Evolutionary conservation across 2,888 invertebrate species (phyloP), one percentile per base, ranked within the genome.

Genomic region (Oligia latruncula): DNA sequence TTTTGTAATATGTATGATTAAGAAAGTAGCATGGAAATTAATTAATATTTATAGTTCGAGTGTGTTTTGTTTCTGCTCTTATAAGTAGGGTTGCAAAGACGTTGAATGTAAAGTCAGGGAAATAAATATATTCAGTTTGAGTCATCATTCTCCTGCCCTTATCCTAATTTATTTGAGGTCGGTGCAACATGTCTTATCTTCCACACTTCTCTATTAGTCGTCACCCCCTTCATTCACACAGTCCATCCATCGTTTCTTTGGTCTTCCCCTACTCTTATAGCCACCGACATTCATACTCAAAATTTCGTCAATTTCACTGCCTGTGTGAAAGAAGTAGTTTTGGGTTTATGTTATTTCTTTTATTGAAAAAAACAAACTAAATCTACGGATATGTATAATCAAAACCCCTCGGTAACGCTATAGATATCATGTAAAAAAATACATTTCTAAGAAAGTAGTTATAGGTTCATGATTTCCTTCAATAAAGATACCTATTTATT

Each of bases 1-100:
- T 71, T 79, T 71, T 78, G 71, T 81, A 88, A 88, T 86, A 65
- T 82, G 82, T 86, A 80, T 89, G 11, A 86, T 87, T 89, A 81
- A 68, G 80, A 74, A 74, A 84, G 68, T 75, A 74, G 67, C 70
- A 71, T 73, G 71, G 77, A 64, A 76, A 78, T 77, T 78, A 80
- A 82, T 81, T 75, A 68, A 60, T 78, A 62, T 76, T 71, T 84
- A 80, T 77, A 64, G 68, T 73, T 52, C 17, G 49, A 58, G 40
- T 40, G 46, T 70, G 60, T 66, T 76, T 62, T 73, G 23, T 74
- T 67, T 49, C n/a, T 35, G 49, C 49, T 40, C 70, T 55, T 68
- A 13, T 4, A 68, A 23, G 9, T 62, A 55, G 1, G 4, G n/a
- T 17, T 71, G 49, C 1, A 29, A 55, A 13, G 9, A 58, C 17